Evolutionary conservation across 92 coral and sea anemone genomes (phyloP), one percentile per base, ranked within the genome.

Genomic region (Zoanthus gigantus): DNA sequence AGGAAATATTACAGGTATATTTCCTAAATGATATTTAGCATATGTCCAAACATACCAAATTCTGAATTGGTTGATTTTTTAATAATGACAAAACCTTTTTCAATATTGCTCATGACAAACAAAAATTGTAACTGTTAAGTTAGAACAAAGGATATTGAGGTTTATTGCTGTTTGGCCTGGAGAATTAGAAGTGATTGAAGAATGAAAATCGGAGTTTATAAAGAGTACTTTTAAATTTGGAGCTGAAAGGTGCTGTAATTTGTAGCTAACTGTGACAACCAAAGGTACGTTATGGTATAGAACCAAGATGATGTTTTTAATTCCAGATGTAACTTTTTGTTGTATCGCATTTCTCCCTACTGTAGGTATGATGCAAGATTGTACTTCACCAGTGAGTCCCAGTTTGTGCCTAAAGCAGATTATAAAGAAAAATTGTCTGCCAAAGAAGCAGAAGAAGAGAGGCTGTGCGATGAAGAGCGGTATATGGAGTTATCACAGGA

Each of bases 301-400:
- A 37, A 71, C 32, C 46, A n/a, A 71, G 10, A 30, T 31, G 46
- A 32, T n/a, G 30, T n/a, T 63, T 18, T 63, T 17, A 16, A n/a
- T 7, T 23, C 30, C 6, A 23, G 1, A 17, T n/a, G 5, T 63
- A 46, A 81, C 60, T 81, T 13, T 81, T 14, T 81, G 74, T 81
- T 66, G 58, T 17, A 45, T 54, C 12, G 75, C 28, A 44, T 66
- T 74, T n/a, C 56, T 53, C 28, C 66, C n/a, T 79, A 23, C 23
- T 23, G 23, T 23, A 97, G 99, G 87, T 97, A 94, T 91, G 99
- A 97, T 85, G 98, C 98, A 7, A 92, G 99, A 11, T 93, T 97
- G 30, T 88, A 90, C 77, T 90, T 97, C 86, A 94, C 96, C n/a
- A 96, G 95, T 76, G 78, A 92, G 82, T 91, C 93, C 16, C 99